Percentiles rank a stretch among this genome's conserved stretches.
phyloP scores from a whole-genome alignment of 2,888 invertebrate species.

The Spicauda simplicius region DNA sequence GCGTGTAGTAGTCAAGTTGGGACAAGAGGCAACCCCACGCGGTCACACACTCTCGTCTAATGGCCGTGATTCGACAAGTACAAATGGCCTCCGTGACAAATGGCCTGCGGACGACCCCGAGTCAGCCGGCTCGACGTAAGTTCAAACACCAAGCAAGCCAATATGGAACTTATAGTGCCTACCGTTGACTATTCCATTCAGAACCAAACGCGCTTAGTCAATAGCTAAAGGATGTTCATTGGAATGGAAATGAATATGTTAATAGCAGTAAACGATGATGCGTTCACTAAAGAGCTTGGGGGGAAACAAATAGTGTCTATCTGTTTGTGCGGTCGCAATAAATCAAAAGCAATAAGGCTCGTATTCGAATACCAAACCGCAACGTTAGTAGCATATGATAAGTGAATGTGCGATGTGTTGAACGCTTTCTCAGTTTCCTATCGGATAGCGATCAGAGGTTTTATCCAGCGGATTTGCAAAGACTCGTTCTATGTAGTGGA shows the following conservation, averaged over 20 bases:
- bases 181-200: slow-evolving; percentile 48
- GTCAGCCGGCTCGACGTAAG: slow-evolving; percentile 69
- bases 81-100: slow-evolving; percentile 85
- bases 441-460: slow-evolving; percentile 73
- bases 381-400: slow-evolving; percentile 60
- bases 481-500: slow-evolving; percentile 54
- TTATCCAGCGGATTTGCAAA: slow-evolving; percentile 62
- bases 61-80: slow-evolving; percentile 86
- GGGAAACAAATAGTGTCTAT: slow-evolving; percentile 44
- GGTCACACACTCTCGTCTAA: slow-evolving; percentile 84
- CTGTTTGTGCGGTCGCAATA: slow-evolving; percentile 44
- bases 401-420: slow-evolving; percentile 68
- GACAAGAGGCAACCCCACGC: slow-evolving; percentile 73
- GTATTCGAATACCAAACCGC: slow-evolving; percentile 48
- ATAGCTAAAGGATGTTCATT: slow-evolving; percentile 45
- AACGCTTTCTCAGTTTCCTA: slow-evolving; percentile 71
- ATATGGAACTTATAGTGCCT: slow-evolving; percentile 65
- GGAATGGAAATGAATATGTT: slow-evolving; percentile 49
- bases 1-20: slow-evolving; percentile 61
- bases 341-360: slow-evolving; percentile 53
- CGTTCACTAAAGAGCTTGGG: slow-evolving; percentile 42
- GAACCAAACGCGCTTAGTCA: slow-evolving; percentile 43
- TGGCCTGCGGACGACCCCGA: slow-evolving; percentile 79
- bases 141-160: slow-evolving; percentile 68
- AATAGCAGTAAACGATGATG: slow-evolving; percentile 51